Evolutionary conservation across 2,113 vertebrate genomes (phyloP), one percentile per base, ranked within the genome.

Genomic region (Callospermophilus lateralis): DNA sequence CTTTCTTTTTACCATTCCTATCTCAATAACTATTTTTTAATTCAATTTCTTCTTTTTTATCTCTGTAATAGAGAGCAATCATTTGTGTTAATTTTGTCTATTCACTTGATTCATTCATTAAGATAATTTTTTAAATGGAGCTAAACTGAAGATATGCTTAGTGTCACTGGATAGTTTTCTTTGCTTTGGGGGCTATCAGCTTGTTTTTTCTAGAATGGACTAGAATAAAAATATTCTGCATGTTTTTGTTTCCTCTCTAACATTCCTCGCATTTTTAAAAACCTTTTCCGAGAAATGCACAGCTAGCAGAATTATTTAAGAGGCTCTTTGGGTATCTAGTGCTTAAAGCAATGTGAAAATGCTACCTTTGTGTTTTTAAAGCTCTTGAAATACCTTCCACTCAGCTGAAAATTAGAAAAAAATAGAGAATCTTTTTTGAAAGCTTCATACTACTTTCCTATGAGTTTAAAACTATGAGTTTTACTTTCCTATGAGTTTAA

Each of bases 391-490:
- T 77, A 28, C 13, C 11, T 89, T 86, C 34, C 63, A 61, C 26
- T 96, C 63, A 78, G 13, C n/a, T 90, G 51, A 91, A 95, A 92
- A 48, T 74, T 65, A 80, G 73, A 67, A 80, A 51, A 13, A 95
- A 42, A 79, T 16, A 88, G 48, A 86, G n/a, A 84, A 74, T 73
- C 30, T 83, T 85, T 83, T 85, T 39, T 32, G 2, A 93, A 89
- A 95, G 6, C 13, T 55, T 87, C 34, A 68, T 5, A 88, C 30
- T 8, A 24, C 51, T 81, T 87, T 78, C 26, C 51, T 37, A 51
- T 20, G 30, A 90, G 48, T 45, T 45, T 45, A 45, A 45, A 45
- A 45, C 45, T 45, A 8, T 45, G 45, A 1, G 45, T 45, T 45
- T 45, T 45, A 45, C 45, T 45, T 45, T 45, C 45, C 45, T 45